Percentiles rank a stretch among this genome's conserved stretches.
phyloP scores from a whole-genome alignment of 1,140 invertebrate species.

The Anoplolepis gracilipes region DNA sequence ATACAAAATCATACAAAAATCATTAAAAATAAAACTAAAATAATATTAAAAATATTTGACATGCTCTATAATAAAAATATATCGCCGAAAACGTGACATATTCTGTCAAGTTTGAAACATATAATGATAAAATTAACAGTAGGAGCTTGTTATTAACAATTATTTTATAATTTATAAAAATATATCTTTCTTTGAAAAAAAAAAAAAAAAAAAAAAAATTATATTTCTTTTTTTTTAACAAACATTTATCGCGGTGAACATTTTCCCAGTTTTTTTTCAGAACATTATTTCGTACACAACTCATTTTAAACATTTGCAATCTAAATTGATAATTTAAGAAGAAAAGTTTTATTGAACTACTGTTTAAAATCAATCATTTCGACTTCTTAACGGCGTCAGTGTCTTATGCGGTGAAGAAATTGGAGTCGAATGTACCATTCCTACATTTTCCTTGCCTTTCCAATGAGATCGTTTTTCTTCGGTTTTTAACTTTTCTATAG shows the following conservation, averaged over 20 bases:
- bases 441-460: constrained; percentile 83
- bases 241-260: neutral
- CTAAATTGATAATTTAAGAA: constrained; percentile 19
- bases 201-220: no score
- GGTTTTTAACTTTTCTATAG: constrained; percentile 75
- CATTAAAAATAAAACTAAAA: constrained; percentile 18
- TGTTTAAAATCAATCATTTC: constrained; percentile 78
- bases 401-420: constrained; percentile 80
- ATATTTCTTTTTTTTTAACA: neutral
- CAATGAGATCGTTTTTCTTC: constrained; percentile 78
- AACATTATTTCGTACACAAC: neutral
- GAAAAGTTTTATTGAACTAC: constrained; percentile 12
- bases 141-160: constrained; percentile 19
- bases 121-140: constrained; percentile 52
- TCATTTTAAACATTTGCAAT: neutral
- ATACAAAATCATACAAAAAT: constrained; percentile 5
- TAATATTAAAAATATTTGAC: constrained; percentile 17
- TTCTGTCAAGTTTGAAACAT: neutral
- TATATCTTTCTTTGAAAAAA: constrained; percentile 2
- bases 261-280: constrained; percentile 7
- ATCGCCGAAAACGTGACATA: neutral
- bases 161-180: constrained; percentile 40
- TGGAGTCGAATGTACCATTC: constrained; percentile 73
- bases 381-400: constrained; percentile 79
- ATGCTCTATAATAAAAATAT: constrained; percentile 17